Evolutionary conservation across 2,797 vertebrate species (phyloP), one percentile per base, ranked within the genome.

Genomic region (Enteromius anoplus): DNA sequence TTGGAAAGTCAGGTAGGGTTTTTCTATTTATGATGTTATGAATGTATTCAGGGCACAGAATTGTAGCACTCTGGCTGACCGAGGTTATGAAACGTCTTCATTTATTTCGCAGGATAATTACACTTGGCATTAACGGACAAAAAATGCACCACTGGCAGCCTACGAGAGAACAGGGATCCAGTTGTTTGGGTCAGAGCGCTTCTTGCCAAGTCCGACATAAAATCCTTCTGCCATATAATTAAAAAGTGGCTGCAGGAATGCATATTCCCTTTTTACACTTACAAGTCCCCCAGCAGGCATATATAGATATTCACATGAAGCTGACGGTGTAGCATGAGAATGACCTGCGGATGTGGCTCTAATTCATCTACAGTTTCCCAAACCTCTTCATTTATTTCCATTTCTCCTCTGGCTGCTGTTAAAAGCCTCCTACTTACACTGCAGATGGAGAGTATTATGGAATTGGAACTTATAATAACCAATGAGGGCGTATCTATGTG

Each of bases 101-200:
- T 86, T 82, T 75, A 86, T 88, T 88, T 84, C 40, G 60, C 58
- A 80, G 72, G 58, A 72, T 82, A 88, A 84, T 84, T 76, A 68
- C 66, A 19, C 58, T 82, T 75, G 37, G 65, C 65, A 51, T 84
- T 75, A 69, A 75, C 64, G 4, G 47, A 49, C 60, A 80, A 17
- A 80, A 37, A 84, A 69, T 60, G 51, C 0, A 53, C 78, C 32
- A 73, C 29, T 80, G 83, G 62, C 78, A 26, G 51, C 47, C 45
- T 51, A 53, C 17, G 34, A 66, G 62, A 53, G 70, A 69, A 76
- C 79, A 68, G 32, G 34, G 42, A 80, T 80, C 40, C 73, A 62
- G 49, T 58, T 49, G 23, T 75, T 79, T 40, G 42, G 42, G 79
- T 81, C 70, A 69, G 40, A 53, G 9, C 15, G 6, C 17, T 21